Evolutionary conservation across 2,797 vertebrate species (phyloP).

Genomic region (Cyclopterus lumpus): DNA sequence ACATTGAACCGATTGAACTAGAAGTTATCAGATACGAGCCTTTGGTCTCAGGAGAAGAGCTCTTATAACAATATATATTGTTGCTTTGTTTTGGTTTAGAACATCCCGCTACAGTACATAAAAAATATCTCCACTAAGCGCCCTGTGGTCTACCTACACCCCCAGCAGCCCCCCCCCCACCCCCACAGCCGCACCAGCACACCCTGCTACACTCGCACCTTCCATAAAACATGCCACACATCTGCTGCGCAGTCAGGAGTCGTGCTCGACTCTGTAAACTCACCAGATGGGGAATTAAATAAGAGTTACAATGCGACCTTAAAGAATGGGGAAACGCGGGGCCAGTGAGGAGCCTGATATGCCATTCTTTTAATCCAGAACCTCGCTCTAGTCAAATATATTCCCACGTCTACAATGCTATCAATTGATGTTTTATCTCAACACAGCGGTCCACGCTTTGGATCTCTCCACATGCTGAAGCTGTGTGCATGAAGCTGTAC

Average conservation of each 20-base stretch:
- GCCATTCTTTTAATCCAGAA: conserved; percentile 8
- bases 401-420: not conserved
- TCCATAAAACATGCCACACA: conserved; percentile 83
- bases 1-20: conserved; percentile 6
- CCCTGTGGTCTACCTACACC: conserved; percentile 60
- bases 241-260: conserved; percentile 85
- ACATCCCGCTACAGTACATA: conserved; percentile 77
- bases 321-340: conserved; percentile 75
- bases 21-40: conserved; percentile 9
- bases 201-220: conserved; percentile 71
- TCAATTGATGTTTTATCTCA: not conserved
- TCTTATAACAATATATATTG: conserved; percentile 39
- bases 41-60: conserved; percentile 2
- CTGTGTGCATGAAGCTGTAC: not conserved
- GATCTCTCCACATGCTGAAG: not conserved
- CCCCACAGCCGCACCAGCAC: conserved; percentile 43
- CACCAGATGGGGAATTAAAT: conserved; percentile 84
- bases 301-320: conserved; percentile 77
- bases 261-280: conserved; percentile 82
- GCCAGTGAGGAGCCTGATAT: too few relatives aligned
- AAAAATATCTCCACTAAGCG: conserved; percentile 72
- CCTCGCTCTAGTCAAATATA: not conserved
- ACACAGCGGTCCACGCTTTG: not conserved
- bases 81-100: conserved; percentile 75
- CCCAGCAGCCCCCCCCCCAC: conserved; percentile 49